Evolutionary conservation across 2,113 vertebrate genomes (phyloP), one percentile per base, ranked within the genome.

Genomic region (Crotalus helleri): DNA sequence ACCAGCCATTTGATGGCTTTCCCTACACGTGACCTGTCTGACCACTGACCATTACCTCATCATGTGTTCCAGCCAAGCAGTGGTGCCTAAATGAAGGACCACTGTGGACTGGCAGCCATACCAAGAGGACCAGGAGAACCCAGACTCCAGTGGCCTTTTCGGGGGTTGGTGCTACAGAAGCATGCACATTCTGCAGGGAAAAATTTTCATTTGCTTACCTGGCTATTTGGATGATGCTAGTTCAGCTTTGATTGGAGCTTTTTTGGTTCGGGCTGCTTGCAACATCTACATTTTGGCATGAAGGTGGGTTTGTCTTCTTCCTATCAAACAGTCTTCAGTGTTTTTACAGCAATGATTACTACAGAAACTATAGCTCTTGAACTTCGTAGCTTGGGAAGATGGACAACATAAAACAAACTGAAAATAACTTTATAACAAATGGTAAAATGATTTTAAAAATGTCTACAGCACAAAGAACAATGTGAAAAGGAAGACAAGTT

Each of bases 381-480:
- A 98, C 97, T 98, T 98, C 98, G 97, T 98, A 98, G 98, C 98
- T 99, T 98, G 97, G 85, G 97, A 98, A 97, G 98, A 95, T 98
- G 98, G 96, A 98, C 98, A 98, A 98, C 97, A 98, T 97, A 98
- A 93, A 98, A 97, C 96, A 96, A 98, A 98, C 96, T 97, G 95
- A 98, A 98, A 98, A 98, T 94, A 98, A 97, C 96, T 97, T 95
- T 97, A 98, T 97, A 98, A 97, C 96, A 89, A 97, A 98, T 96
- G 97, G 94, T 95, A 97, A 93, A 89, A 98, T 97, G 93, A 96
- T 97, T 96, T 95, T 97, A 97, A 97, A 92, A 90, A 97, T 94
- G 94, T 94, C 98, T 98, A 99, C 98, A 99, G 98, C 97, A 99
- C 99, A 98, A 99, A 99, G 98, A 99, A 99, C 94, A 99, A 96